Conservation (phyloP, 2,888 invertebrate species). For the Oscheius sp. region DNA sequence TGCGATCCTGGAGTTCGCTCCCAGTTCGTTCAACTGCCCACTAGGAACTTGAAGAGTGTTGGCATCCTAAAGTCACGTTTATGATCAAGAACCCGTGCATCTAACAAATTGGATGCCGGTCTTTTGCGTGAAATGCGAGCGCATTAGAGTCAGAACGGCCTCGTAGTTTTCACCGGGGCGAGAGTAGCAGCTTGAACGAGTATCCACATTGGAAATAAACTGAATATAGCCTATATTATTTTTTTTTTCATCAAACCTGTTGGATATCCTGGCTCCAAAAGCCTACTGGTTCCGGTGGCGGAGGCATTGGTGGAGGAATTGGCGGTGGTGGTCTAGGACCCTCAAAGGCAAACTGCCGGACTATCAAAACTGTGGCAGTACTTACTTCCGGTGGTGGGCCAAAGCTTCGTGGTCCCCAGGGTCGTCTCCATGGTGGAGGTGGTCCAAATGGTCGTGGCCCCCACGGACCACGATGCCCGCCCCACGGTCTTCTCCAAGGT, state of each 20-base stretch:
- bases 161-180: slow-evolving; percentile 55
- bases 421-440: slow-evolving; percentile 40
- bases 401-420: background rate
- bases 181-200: slow-evolving; percentile 46
- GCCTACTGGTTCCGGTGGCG: background rate
- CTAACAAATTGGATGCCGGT: slow-evolving; percentile 38
- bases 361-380: too few species aligned
- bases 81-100: background rate
- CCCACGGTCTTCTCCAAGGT: slow-evolving; percentile 25
- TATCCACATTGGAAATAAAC: slow-evolving; percentile 52
- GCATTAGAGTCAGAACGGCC: slow-evolving; percentile 50
- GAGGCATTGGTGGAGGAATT: slow-evolving; percentile 18
- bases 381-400: slow-evolving; percentile 36
- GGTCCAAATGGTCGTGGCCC: slow-evolving; percentile 33
- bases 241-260: background rate
- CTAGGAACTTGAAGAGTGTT: slow-evolving; percentile 13
- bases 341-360: too few species aligned
- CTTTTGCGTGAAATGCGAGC: slow-evolving; percentile 45
- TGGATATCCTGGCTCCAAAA: slow-evolving; percentile 8
- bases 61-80: slow-evolving; percentile 3
- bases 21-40: slow-evolving; percentile 42
- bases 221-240: slow-evolving; percentile 23
- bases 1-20: slow-evolving; percentile 45
- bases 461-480: slow-evolving; percentile 30
- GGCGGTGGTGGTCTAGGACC: slow-evolving; percentile 36